Evolutionary conservation across 2,888 invertebrate species (phyloP).

Genomic region (Drosophila neutralis): DNA sequence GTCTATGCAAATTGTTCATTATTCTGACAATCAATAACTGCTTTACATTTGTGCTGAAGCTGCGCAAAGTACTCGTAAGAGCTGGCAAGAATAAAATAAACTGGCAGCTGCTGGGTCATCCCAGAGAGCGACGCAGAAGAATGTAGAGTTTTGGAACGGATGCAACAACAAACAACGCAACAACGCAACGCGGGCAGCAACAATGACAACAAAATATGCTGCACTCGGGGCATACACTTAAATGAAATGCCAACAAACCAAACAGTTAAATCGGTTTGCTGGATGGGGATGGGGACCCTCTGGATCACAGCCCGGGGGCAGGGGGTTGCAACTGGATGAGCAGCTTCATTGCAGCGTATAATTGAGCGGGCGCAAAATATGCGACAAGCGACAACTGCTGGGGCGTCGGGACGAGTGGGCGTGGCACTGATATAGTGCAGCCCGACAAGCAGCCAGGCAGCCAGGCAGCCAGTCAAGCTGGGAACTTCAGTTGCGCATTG

Average conservation of each 20-base stretch:
- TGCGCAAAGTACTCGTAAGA: slow-evolving; percentile 52
- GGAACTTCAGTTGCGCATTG: slow-evolving; percentile 39
- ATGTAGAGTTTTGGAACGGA: slow-evolving; percentile 1
- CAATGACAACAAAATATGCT: slow-evolving; percentile 76
- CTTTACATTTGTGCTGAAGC: slow-evolving; percentile 72
- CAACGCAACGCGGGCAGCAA: slow-evolving; percentile 55
- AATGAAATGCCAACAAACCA: slow-evolving; percentile 76
- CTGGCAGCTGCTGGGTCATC: slow-evolving; percentile 20
- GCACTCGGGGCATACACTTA: slow-evolving; percentile 54
- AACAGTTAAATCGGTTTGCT: slow-evolving; percentile 61
- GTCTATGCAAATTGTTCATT: slow-evolving; percentile 69
- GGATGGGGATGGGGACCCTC: slow-evolving; percentile 4
- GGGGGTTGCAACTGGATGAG: slow-evolving; percentile 61
- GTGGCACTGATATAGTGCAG: slow-evolving; percentile 36
- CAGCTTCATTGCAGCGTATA: slow-evolving; percentile 79
- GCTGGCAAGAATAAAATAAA: slow-evolving; percentile 4
- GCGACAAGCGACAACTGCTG: slow-evolving; percentile 66
- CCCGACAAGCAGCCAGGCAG: neutral
- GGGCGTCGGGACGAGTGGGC: slow-evolving; percentile 57
- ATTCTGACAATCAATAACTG: slow-evolving; percentile 76
- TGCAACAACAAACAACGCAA: slow-evolving; percentile 20
- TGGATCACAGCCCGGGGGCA: slow-evolving; percentile 6
- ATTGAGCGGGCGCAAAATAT: slow-evolving; percentile 76
- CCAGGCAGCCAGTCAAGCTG: neutral
- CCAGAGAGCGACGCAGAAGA: neutral